These are phyloP conservation scores for Drosophila guanche DNA, from an alignment of 1,140 invertebrate species.

Conservation along the genomic window DNA sequence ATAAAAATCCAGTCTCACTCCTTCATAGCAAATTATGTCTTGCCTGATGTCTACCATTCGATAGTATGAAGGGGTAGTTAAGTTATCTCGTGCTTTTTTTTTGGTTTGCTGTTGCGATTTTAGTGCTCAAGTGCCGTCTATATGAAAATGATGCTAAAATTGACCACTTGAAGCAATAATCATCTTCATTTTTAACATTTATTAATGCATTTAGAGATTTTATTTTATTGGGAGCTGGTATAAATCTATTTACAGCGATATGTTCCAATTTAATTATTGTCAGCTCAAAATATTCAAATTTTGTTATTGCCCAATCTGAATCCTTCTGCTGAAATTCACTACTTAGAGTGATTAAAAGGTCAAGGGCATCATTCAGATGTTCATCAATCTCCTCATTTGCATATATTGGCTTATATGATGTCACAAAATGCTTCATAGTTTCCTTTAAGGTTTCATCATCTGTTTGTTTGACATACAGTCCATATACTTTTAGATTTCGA, in stretches of 20 bases:
- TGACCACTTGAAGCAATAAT: background rate
- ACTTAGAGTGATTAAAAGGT: background rate
- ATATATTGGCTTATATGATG: background rate
- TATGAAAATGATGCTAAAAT: background rate
- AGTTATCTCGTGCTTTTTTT: background rate
- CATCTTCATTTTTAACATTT: background rate
- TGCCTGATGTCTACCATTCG: background rate
- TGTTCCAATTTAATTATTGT: background rate
- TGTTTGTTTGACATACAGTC: no score
- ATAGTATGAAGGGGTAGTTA: background rate
- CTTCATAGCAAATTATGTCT: background rate
- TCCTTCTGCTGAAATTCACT: background rate
- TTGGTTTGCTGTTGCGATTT: background rate
- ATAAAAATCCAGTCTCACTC: no score
- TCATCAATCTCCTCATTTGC: background rate
- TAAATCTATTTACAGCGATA: background rate
- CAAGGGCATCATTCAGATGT: background rate
- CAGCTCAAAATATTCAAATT: background rate
- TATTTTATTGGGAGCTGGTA: background rate
- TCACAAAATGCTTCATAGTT: background rate
- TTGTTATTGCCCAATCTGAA: constrained; percentile 1
- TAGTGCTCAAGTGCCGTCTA: background rate
- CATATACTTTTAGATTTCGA: no score
- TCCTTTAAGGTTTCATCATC: no score
- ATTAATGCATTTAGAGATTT: background rate